Evolutionary conservation across 2,113 vertebrate species (phyloP).

Genomic region (Recurvirostra avosetta): DNA sequence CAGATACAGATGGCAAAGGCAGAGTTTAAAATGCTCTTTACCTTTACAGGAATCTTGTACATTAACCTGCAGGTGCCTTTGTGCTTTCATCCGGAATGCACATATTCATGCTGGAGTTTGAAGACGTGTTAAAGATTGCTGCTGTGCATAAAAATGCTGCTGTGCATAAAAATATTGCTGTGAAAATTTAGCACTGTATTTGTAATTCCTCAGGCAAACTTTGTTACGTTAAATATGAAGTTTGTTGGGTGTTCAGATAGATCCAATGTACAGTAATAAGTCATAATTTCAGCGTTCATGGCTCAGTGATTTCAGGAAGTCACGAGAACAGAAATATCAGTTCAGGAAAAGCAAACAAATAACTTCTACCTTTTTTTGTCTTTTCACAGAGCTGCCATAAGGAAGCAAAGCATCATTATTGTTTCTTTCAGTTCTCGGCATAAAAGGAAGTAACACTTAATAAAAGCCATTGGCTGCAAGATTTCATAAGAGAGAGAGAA

Average conservation of each 20-base stretch:
- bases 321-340: neutral
- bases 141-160: neutral
- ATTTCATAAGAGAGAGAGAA: neutral
- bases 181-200: neutral
- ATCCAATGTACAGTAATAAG: neutral
- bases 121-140: neutral
- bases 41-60: neutral
- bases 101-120: neutral
- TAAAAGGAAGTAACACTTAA: slow-evolving; percentile 45
- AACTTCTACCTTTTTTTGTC: neutral
- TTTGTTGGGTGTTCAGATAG: neutral
- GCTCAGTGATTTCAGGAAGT: neutral
- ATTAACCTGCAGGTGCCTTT: neutral
- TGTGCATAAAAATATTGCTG: neutral
- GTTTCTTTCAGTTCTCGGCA: neutral
- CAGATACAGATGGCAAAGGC: neutral
- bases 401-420: neutral
- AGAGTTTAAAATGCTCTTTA: neutral
- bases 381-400: neutral
- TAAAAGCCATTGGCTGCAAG: slow-evolving; percentile 35
- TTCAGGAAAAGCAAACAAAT: slow-evolving; percentile 4
- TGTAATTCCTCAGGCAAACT: neutral
- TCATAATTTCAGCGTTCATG: neutral
- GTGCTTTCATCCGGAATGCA: neutral
- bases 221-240: neutral